A percentile compares a stretch with the other conserved stretches of the same genome.
These are phyloP conservation scores for Baryphthengus martii DNA, from an alignment of 2,113 vertebrate genomes.

Conservation along the genomic window DNA sequence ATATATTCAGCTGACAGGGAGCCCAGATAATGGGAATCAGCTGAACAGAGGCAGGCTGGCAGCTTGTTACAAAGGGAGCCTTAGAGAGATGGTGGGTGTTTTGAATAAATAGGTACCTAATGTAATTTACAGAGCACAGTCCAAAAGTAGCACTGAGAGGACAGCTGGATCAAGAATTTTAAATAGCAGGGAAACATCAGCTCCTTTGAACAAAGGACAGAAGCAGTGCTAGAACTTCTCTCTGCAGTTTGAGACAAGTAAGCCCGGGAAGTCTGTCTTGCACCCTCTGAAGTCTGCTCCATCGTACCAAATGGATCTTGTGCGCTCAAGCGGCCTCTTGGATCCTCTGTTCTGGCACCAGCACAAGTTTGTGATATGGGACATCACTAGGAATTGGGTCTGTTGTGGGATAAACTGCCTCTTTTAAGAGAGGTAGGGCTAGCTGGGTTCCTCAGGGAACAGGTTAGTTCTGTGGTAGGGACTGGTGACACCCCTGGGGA, in stretches of 20 bases:
- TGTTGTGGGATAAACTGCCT: not conserved
- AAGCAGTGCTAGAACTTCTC: not conserved
- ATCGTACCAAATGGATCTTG: not conserved
- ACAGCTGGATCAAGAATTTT: not conserved
- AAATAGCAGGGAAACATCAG: not conserved
- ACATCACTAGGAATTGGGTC: not conserved
- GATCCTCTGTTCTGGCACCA: not conserved
- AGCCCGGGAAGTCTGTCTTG: not conserved
- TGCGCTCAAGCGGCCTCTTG: not conserved
- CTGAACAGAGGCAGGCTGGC: slow-evolving; percentile 37
- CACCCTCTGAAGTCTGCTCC: not conserved
- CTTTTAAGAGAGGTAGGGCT: not conserved
- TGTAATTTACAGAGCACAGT: not conserved
- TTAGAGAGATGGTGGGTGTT: not conserved
- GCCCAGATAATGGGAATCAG: slow-evolving; percentile 38
- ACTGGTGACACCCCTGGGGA: not conserved
- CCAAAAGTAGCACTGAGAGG: not conserved
- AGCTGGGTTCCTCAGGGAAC: not conserved
- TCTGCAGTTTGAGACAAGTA: not conserved
- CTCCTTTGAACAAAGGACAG: not conserved
- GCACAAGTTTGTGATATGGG: not conserved
- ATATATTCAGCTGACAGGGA: slow-evolving; percentile 18
- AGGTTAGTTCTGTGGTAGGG: not conserved
- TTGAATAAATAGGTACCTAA: slow-evolving; percentile 17
- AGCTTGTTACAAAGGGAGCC: not conserved